Percentiles rank a stretch among this genome's conserved stretches.
Evolutionary conservation across 2,888 invertebrate species (phyloP).

Genomic region (Ephialtes manifestator): DNA sequence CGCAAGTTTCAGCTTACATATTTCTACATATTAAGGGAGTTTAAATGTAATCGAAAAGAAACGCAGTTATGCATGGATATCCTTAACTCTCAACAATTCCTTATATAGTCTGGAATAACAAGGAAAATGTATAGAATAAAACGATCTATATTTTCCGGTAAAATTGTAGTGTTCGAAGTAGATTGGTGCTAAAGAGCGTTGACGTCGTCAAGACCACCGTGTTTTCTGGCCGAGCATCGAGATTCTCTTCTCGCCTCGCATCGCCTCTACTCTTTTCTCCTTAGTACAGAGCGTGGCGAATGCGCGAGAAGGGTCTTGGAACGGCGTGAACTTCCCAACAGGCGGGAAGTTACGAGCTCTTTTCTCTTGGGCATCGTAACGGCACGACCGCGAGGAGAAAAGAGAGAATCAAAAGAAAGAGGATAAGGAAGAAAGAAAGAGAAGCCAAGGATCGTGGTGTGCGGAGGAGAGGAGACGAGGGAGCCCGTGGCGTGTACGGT

Average conservation of each 20-base stretch:
- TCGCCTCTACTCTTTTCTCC: conserved; percentile 50
- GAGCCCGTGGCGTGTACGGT: conserved; percentile 35
- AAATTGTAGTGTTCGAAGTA: conserved; percentile 34
- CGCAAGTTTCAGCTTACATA: no score
- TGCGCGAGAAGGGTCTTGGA: conserved; percentile 65
- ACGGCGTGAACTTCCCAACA: conserved; percentile 67
- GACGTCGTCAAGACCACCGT: conserved; percentile 59
- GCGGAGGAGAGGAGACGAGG: conserved; percentile 68
- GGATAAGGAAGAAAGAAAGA: background rate
- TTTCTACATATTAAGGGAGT: no score
- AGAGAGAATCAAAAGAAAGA: background rate
- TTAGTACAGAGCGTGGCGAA: conserved; percentile 65
- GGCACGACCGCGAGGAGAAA: conserved; percentile 26
- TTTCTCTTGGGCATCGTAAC: conserved; percentile 40
- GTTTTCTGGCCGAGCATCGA: conserved; percentile 34
- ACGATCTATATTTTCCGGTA: background rate
- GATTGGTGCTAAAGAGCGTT: conserved; percentile 59
- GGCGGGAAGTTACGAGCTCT: conserved; percentile 65
- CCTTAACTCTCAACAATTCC: no score
- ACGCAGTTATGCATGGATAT: no score
- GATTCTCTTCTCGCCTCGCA: conserved; percentile 47
- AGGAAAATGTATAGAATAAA: no score
- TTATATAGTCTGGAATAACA: no score
- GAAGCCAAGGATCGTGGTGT: conserved; percentile 32
- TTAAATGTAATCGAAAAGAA: no score